Conservation (phyloP, 1,140 invertebrate genomes). For the Ctenoplectra terminalis region DNA sequence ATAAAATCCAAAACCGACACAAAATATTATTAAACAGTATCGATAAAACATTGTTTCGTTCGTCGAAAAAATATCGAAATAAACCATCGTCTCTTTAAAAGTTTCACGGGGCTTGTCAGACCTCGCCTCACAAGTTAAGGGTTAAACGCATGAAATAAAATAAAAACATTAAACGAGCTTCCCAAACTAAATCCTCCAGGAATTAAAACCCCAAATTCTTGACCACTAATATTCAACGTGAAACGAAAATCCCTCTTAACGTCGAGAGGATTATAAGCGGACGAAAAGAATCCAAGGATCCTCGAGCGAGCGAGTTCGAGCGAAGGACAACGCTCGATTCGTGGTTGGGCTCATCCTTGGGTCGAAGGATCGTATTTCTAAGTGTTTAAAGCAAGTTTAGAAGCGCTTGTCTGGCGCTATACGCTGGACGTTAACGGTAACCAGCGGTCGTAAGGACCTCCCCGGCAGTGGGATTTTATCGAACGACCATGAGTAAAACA, state of each 20-base stretch:
- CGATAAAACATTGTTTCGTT: no score
- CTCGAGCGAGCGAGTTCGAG: background rate
- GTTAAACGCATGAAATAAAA: no score
- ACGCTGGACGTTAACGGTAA: slow-evolving; percentile 64
- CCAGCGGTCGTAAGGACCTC: slow-evolving; percentile 57
- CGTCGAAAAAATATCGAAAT: no score
- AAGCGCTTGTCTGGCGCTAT: slow-evolving; percentile 19
- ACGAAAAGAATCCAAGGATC: background rate
- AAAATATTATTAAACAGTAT: no score
- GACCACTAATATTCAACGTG: background rate
- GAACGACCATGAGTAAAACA: slow-evolving; percentile 60
- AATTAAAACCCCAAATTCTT: background rate
- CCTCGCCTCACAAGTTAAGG: no score
- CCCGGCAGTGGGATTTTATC: slow-evolving; percentile 58
- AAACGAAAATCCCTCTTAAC: slow-evolving; percentile 9
- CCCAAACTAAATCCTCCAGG: background rate
- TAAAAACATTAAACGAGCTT: no score
- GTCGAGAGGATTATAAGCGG: background rate
- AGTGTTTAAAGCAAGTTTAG: slow-evolving; percentile 60
- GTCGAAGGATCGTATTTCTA: slow-evolving; percentile 57
- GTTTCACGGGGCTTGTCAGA: no score
- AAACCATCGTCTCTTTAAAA: no score
- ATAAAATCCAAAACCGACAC: background rate
- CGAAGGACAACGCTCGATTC: background rate
- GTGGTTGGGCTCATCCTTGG: slow-evolving; percentile 43